phyloP scores from a whole-genome alignment of 2,888 invertebrate species.

The Ichneumoninae sp. region DNA sequence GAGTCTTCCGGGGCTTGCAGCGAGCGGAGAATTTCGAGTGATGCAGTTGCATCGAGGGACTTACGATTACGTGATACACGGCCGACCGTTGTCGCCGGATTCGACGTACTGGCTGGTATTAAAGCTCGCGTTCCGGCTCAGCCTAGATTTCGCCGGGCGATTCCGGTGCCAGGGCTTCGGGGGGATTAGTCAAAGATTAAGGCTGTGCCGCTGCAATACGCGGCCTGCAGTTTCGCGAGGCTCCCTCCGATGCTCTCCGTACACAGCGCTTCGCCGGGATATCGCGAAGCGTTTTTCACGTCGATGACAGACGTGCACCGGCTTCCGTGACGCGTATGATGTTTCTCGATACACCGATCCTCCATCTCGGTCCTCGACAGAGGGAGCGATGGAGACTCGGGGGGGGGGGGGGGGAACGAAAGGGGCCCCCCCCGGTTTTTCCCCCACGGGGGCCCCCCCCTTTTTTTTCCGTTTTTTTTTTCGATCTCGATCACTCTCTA shows the following conservation, averaged over 20 bases:
- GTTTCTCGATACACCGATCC: conserved; percentile 37
- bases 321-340: conserved; percentile 31
- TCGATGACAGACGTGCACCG: conserved; percentile 35
- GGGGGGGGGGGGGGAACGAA: too few species aligned
- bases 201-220: conserved; percentile 51
- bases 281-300: conserved; percentile 14
- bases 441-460: too few species aligned
- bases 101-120: conserved; percentile 45
- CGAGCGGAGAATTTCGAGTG: neutral
- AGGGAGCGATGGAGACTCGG: neutral
- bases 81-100: conserved; percentile 5
- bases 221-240: conserved; percentile 24
- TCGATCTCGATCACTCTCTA: neutral
- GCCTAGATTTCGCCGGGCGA: conserved; percentile 42
- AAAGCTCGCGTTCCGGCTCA: conserved; percentile 56
- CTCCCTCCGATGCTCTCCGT: conserved; percentile 19
- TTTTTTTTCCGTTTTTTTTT: too few species aligned
- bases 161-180: conserved; percentile 52
- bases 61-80: conserved; percentile 46
- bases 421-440: too few species aligned
- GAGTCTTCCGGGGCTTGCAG: neutral
- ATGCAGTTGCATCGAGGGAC: conserved; percentile 41
- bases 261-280: neutral
- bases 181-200: conserved; percentile 65
- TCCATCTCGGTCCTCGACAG: conserved; percentile 35